Conservation (phyloP, 2,888 invertebrate species). For the Trachelus stipa region DNA sequence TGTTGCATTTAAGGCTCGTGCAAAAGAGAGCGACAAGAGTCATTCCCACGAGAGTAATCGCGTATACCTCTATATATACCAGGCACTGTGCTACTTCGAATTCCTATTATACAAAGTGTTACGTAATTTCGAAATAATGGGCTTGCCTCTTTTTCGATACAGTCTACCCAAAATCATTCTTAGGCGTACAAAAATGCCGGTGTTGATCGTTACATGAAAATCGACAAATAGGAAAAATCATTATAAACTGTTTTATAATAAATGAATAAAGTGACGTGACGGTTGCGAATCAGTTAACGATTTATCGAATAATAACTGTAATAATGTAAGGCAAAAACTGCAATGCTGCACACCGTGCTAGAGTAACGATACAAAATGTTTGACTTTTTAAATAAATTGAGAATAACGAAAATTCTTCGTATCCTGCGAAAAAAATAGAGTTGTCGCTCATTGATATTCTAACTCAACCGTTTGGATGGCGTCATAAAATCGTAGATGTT, state of each 20-base stretch:
- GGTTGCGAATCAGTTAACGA: no score
- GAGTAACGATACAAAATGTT: no score
- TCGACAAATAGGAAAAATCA: not conserved
- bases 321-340: no score
- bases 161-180: not conserved
- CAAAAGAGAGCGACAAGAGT: not conserved
- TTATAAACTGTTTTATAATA: not conserved
- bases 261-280: no score
- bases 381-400: no score
- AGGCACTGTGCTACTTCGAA: not conserved
- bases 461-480: not conserved
- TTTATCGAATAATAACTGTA: no score
- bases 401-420: not conserved
- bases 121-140: not conserved
- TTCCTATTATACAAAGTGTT: not conserved
- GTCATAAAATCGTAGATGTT: not conserved
- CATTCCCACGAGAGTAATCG: not conserved
- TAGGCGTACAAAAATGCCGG: not conserved
- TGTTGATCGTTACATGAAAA: not conserved
- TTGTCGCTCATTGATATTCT: not conserved
- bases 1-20: constrained; percentile 3
- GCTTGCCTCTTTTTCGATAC: not conserved
- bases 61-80: not conserved
- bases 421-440: no score
- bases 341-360: no score